Base-by-base conservation (phyloP, 2,888 invertebrate genomes). In the Axea sp. region DNA sequence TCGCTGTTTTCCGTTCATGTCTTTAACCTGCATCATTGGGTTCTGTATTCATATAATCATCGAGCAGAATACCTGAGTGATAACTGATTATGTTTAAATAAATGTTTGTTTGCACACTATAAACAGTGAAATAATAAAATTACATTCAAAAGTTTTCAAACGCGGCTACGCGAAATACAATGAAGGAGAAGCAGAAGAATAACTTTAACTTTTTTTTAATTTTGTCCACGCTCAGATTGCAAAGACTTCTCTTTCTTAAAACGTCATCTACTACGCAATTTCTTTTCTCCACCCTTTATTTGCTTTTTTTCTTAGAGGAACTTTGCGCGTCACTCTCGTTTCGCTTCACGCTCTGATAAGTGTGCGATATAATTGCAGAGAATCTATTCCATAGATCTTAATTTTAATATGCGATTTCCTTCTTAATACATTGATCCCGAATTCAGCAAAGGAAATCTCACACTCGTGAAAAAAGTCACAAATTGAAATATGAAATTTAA, bases 371-470 rank as follows among this genome's bases (percentile, higher is more conserved):
- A 82, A 82, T 82, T 80, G 80, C 78, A 68, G 57, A 31, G 75
- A 77, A 72, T 71, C 62, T 62, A 57, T 57, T 64, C 62, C 47
- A 49, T 62, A 55, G 39, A 71, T 71, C 73, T 74, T 76, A 49
- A 73, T 76, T 75, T 80, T 80, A 80, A 80, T 80, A 79, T 75
- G 71, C 76, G 79, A 80, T 79, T 80, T 77, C 76, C 78, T 73
- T 71, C 43, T 69, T 77, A 78, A 81, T 78, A 81, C 78, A 79
- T 81, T 76, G 81, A 76, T 78, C 62, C 53, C 57, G 14, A 24
- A 39, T 9, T n/a, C n/a, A 9, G 19, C 7, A 19, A 11, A 8
- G 17, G 5, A 17, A 49, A 49, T 12, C 8, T n/a, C n/a, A n/a
- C n/a, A n/a, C n/a, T n/a, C n/a, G n/a, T n/a, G n/a, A n/a, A n/a